A percentile compares a stretch with the other conserved stretches of the same genome.
These are phyloP conservation scores for Palythoa caribaeorum DNA, from an alignment of 92 coral and sea anemone species.

Conservation along the genomic window DNA sequence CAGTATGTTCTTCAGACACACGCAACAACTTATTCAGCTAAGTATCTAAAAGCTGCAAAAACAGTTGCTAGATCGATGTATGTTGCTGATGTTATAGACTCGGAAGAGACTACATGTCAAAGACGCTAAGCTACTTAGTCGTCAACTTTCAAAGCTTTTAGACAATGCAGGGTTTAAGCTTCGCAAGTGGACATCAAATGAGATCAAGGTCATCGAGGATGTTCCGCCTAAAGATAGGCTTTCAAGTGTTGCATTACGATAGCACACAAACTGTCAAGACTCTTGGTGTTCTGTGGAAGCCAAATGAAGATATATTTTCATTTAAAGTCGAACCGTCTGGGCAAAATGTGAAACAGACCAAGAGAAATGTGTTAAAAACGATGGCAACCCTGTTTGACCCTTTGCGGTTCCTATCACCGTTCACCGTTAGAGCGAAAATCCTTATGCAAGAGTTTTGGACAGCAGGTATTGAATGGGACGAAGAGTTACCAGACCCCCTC, in stretches of 20 bases:
- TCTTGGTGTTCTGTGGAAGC: no score
- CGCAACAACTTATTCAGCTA: conserved; percentile 19
- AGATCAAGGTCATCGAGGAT: conserved; percentile 3
- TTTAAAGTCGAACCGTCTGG: no score
- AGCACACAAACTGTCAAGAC: not conserved
- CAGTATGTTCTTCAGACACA: conserved; percentile 19
- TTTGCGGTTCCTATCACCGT: no score
- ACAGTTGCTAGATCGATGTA: not conserved
- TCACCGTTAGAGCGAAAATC: conserved; percentile 34
- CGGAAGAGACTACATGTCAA: conserved; percentile 22
- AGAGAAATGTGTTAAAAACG: no score
- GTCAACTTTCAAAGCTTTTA: conserved; percentile 18
- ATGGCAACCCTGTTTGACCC: no score
- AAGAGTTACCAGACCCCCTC: not conserved
- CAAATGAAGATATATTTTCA: no score
- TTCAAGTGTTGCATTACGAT: conserved; percentile 1
- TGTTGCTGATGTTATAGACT: conserved; percentile 44
- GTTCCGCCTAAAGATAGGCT: conserved; percentile 30
- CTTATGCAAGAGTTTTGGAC: conserved; percentile 36
- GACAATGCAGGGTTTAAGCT: conserved; percentile 46
- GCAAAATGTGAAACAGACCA: no score
- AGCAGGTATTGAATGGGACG: conserved; percentile 32
- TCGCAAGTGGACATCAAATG: conserved; percentile 33
- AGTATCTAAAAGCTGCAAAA: conserved; percentile 27
- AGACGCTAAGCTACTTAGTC: conserved; percentile 32